A percentile compares a stretch with the other conserved stretches of the same genome.
These are phyloP conservation scores for Saxicola maurus DNA, from an alignment of 2,797 vertebrate genomes.

Conservation along the genomic window DNA sequence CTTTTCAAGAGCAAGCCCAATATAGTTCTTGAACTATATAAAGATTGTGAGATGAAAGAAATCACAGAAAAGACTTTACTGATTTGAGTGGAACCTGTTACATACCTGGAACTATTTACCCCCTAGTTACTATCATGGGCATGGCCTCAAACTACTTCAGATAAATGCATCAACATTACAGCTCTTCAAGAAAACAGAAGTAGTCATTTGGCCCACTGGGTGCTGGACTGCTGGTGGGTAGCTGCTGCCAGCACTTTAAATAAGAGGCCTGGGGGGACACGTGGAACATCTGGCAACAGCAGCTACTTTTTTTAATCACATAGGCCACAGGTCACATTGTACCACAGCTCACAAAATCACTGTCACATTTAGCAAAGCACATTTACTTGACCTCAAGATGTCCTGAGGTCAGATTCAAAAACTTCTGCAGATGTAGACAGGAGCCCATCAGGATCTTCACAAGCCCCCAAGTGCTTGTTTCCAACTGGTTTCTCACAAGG, in stretches of 20 bases:
- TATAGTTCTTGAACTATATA: background rate
- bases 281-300: conserved; percentile 27
- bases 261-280: background rate
- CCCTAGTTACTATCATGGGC: background rate
- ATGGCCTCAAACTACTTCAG: background rate
- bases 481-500: background rate
- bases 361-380: background rate
- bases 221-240: background rate
- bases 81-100: background rate
- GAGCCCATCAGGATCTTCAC: background rate
- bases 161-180: background rate
- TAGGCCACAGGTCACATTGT: background rate
- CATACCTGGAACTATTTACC: background rate
- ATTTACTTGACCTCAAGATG: background rate
- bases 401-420: background rate
- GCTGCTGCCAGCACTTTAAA: conserved; percentile 11
- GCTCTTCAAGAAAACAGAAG: background rate
- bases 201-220: background rate
- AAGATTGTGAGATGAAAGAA: background rate
- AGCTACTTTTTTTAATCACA: background rate
- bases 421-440: background rate
- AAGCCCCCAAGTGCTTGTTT: background rate
- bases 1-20: background rate
- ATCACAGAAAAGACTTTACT: background rate
- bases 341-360: background rate